A percentile compares a stretch with the other conserved stretches of the same genome.
These are phyloP conservation scores for Ctenochaetus hawaiiensis DNA, from an alignment of 2,797 vertebrate species.

Conservation along the genomic window DNA sequence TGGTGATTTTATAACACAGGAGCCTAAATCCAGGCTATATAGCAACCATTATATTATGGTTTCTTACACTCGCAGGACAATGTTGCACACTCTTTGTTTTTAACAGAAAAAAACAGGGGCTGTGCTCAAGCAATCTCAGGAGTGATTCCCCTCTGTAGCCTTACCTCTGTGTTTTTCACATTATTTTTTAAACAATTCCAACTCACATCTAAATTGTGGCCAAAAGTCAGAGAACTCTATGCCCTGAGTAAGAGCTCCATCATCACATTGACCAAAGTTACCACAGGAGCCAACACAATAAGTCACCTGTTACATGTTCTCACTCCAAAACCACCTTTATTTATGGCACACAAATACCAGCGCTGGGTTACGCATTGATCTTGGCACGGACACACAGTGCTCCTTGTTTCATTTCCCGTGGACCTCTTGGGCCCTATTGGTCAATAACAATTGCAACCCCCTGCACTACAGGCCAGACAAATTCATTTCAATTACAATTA, in stretches of 20 bases:
- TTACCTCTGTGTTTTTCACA: constrained; percentile 38
- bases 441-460: constrained; percentile 82
- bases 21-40: constrained; percentile 11
- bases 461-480: constrained; percentile 73
- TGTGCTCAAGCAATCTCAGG: constrained; percentile 27
- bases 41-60: constrained; percentile 28
- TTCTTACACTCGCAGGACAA: constrained; percentile 22
- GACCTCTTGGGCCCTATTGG: constrained; percentile 68
- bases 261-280: constrained; percentile 24
- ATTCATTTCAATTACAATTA: constrained; percentile 89
- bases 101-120: constrained; percentile 19
- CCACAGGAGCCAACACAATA: constrained; percentile 34
- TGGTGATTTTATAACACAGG: constrained; percentile 12
- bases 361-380: constrained; percentile 63
- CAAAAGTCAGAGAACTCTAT: constrained; percentile 36
- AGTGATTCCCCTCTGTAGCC: constrained; percentile 37
- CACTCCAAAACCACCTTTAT: constrained; percentile 40
- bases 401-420: constrained; percentile 70
- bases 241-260: constrained; percentile 29
- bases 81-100: constrained; percentile 35
- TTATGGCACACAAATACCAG: constrained; percentile 44
- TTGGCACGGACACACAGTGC: constrained; percentile 51
- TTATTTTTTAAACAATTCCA: constrained; percentile 38
- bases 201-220: constrained; percentile 43
- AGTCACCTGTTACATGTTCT: constrained; percentile 44